phyloP scores from a whole-genome alignment of 2,888 invertebrate species.

The Idaea dimidiata region DNA sequence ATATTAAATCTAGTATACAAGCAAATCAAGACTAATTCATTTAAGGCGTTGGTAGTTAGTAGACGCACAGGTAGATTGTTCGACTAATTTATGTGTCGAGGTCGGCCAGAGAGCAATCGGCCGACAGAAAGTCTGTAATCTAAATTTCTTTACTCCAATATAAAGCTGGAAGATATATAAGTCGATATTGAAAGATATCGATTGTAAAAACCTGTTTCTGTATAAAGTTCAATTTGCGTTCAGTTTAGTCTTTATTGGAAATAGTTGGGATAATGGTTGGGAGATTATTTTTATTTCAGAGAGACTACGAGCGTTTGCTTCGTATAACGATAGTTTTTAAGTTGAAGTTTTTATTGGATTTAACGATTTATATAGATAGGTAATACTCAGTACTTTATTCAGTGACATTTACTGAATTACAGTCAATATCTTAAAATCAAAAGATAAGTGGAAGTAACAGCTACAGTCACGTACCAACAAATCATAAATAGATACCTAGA shows the following conservation, averaged over 20 bases:
- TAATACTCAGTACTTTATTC: neutral
- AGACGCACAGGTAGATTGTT: too few relatives aligned
- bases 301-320: neutral
- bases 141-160: slow-evolving; percentile 20
- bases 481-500: too few relatives aligned
- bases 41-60: too few relatives aligned
- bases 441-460: too few relatives aligned
- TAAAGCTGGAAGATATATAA: slow-evolving; percentile 56
- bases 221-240: slow-evolving; percentile 43
- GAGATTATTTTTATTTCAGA: neutral
- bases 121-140: slow-evolving; percentile 30
- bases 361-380: neutral
- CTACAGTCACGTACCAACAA: too few relatives aligned
- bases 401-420: neutral
- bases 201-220: slow-evolving; percentile 55
- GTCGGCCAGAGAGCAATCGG: neutral
- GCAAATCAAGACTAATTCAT: too few relatives aligned
- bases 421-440: too few relatives aligned
- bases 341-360: neutral
- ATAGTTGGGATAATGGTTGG: slow-evolving; percentile 17
- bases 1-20: too few relatives aligned
- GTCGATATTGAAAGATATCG: slow-evolving; percentile 73
- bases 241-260: slow-evolving; percentile 33
- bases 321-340: neutral
- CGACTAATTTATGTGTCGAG: too few relatives aligned